phyloP scores from a whole-genome alignment of 2,888 invertebrate genomes.

The Erebia aethiops region DNA sequence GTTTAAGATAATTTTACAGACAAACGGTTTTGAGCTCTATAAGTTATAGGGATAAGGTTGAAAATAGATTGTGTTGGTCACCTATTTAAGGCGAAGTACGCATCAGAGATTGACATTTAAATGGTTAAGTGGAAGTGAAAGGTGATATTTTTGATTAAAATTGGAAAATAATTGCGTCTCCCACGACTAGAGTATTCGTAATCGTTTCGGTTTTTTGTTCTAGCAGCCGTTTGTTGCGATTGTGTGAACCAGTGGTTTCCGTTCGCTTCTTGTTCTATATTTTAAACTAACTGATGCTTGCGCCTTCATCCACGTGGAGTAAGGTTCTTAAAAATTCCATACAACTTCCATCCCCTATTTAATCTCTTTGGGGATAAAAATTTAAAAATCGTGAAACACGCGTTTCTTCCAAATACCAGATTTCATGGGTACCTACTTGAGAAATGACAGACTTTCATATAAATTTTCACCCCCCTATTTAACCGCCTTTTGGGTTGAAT shows the following conservation, averaged over 20 bases:
- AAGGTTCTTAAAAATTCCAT: no score
- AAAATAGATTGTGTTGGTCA: conserved; percentile 40
- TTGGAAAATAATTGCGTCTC: conserved; percentile 83
- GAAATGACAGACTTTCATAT: no score
- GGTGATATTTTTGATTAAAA: conserved; percentile 82
- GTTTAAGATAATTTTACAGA: conserved; percentile 59
- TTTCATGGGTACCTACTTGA: no score
- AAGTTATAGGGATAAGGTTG: conserved; percentile 43
- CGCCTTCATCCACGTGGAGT: no score
- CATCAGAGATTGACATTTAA: conserved; percentile 79
- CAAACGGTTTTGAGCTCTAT: conserved; percentile 47
- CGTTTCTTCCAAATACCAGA: no score
- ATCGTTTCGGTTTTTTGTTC: conserved; percentile 60
- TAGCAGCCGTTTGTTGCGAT: conserved; percentile 61
- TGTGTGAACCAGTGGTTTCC: conserved; percentile 68
- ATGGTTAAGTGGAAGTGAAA: conserved; percentile 82
- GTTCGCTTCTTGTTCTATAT: conserved; percentile 45
- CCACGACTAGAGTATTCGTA: conserved; percentile 72
- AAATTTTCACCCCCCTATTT: no score
- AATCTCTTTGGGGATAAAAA: no score
- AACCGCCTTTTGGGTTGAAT: no score
- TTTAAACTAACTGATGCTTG: background rate
- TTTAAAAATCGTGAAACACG: no score
- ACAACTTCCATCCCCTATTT: no score
- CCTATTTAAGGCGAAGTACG: conserved; percentile 58